phyloP scores from a whole-genome alignment of 2,113 vertebrate genomes.

The Mystacornis crossleyi region DNA sequence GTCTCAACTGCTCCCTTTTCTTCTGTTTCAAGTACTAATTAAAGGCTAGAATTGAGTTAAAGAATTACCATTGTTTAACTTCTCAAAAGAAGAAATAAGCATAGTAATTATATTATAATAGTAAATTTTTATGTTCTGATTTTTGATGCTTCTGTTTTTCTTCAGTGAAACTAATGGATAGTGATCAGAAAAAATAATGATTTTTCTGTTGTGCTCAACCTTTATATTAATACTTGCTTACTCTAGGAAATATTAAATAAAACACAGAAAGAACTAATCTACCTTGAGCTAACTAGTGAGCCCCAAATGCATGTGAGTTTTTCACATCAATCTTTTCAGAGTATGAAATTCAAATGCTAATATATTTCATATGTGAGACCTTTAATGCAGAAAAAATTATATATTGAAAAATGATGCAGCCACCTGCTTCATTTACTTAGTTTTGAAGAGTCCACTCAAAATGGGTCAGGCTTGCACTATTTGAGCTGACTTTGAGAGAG shows the following conservation, averaged over 20 bases:
- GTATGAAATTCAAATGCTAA: background rate
- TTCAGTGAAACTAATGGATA: background rate
- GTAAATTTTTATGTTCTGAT: background rate
- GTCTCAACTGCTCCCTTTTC: background rate
- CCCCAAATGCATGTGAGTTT: background rate
- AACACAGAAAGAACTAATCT: background rate
- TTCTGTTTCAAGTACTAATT: background rate
- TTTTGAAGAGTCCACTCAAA: background rate
- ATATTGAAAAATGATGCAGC: background rate
- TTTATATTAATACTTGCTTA: background rate
- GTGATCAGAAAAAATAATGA: background rate
- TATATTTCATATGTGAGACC: background rate
- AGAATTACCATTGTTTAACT: background rate
- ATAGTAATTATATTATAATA: background rate
- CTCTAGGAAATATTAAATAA: background rate
- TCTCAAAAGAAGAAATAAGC: background rate
- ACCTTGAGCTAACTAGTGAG: background rate
- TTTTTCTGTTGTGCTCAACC: background rate
- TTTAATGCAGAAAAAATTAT: background rate
- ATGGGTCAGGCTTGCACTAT: background rate
- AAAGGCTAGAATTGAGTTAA: background rate
- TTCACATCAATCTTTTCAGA: background rate
- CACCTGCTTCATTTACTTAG: background rate
- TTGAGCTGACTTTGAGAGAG: constrained; percentile 1
- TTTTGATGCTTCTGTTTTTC: background rate